Evolutionary conservation across 2,113 vertebrate species (phyloP).

Genomic region (Callaeas wilsoni): DNA sequence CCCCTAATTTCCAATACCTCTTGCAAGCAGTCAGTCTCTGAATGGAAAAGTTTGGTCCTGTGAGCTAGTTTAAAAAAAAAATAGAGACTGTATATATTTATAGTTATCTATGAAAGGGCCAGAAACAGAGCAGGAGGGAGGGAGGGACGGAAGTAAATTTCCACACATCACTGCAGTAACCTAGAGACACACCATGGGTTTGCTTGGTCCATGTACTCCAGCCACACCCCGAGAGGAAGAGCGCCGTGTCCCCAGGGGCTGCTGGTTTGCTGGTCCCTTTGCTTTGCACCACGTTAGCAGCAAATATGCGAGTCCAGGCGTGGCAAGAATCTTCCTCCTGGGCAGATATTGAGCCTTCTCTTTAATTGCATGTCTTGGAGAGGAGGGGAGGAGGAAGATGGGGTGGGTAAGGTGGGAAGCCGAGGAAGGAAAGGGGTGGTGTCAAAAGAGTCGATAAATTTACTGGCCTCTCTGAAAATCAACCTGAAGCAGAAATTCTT

Average conservation of each 20-base stretch:
- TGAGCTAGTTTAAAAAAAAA: constrained; percentile 71
- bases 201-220: constrained; percentile 37
- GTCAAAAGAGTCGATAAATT: constrained; percentile 57
- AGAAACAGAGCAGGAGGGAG: not conserved
- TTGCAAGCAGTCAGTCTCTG: constrained; percentile 53
- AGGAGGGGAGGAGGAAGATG: not conserved
- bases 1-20: not conserved
- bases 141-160: not conserved
- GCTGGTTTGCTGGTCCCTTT: constrained; percentile 33
- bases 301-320: not conserved
- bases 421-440: constrained; percentile 40
- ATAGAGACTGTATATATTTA: constrained; percentile 61
- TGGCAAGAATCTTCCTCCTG: constrained; percentile 42
- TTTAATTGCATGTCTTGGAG: constrained; percentile 24
- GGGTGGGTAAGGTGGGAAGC: not conserved
- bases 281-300: constrained; percentile 22
- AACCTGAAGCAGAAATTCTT: constrained; percentile 63
- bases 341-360: constrained; percentile 6
- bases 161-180: constrained; percentile 21
- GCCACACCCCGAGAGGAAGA: not conserved
- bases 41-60: constrained; percentile 73
- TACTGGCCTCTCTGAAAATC: constrained; percentile 63
- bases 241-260: not conserved
- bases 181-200: constrained; percentile 33
- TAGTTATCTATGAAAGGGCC: constrained; percentile 58